These are phyloP conservation scores for Enteromius radiatus DNA, from an alignment of 2,797 vertebrate species.

Conservation along the genomic window DNA sequence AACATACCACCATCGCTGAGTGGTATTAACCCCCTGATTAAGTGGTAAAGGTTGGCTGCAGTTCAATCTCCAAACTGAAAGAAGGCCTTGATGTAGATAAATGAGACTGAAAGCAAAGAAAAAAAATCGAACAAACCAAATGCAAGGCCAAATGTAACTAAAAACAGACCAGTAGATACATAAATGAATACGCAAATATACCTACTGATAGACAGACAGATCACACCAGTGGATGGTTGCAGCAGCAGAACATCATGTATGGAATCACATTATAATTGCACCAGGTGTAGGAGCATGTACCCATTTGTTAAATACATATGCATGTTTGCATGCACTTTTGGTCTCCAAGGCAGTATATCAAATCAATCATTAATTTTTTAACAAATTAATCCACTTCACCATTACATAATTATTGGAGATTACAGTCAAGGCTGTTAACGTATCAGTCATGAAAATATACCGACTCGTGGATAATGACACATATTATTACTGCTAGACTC, in stretches of 20 bases:
- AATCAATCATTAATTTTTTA: slow-evolving; percentile 67
- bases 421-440: slow-evolving; percentile 48
- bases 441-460: slow-evolving; percentile 45
- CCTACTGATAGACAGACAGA: neutral
- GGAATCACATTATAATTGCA: slow-evolving; percentile 72
- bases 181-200: neutral
- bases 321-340: slow-evolving; percentile 69
- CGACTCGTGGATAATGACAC: slow-evolving; percentile 36
- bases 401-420: slow-evolving; percentile 69
- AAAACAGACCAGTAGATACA: slow-evolving; percentile 22
- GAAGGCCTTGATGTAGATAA: slow-evolving; percentile 75
- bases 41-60: slow-evolving; percentile 77
- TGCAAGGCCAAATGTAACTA: slow-evolving; percentile 57
- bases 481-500: slow-evolving; percentile 28
- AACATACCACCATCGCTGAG: slow-evolving; percentile 66
- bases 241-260: slow-evolving; percentile 57
- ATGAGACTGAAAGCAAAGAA: slow-evolving; percentile 62
- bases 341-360: slow-evolving; percentile 64
- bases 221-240: slow-evolving; percentile 65
- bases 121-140: slow-evolving; percentile 69
- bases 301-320: slow-evolving; percentile 62
- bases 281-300: slow-evolving; percentile 68
- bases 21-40: slow-evolving; percentile 81
- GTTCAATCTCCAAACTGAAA: slow-evolving; percentile 72
- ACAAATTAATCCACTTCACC: slow-evolving; percentile 70